phyloP scores from a whole-genome alignment of 2,113 vertebrate genomes.

The Sturnira hondurensis region DNA sequence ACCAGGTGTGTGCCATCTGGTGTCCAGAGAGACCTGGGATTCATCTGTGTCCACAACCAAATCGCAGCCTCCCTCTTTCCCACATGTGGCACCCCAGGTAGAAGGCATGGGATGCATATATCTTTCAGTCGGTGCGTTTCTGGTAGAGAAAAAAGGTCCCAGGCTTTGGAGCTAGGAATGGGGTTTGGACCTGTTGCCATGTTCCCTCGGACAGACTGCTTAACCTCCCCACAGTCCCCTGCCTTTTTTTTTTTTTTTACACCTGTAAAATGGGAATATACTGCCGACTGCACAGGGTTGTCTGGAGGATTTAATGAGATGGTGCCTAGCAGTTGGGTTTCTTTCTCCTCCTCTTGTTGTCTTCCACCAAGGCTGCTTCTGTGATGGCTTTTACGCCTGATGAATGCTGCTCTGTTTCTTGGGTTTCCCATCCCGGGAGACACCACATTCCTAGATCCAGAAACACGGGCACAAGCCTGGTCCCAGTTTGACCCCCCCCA shows the following conservation, averaged over 20 bases:
- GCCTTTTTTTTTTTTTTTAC: not conserved
- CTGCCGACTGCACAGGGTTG: fast-evolving
- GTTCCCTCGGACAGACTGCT: not conserved
- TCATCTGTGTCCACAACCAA: not conserved
- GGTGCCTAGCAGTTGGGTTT: not conserved
- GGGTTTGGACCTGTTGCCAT: not conserved
- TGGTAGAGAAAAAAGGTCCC: not conserved
- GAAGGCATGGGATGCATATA: not conserved
- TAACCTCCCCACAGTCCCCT: not conserved
- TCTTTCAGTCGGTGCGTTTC: not conserved
- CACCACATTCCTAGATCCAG: not conserved
- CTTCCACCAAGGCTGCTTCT: not conserved
- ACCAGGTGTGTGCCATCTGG: not conserved
- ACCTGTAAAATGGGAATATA: not conserved
- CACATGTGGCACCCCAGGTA: not conserved
- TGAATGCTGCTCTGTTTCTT: not conserved
- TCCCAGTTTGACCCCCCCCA: not conserved
- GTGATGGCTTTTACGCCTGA: not conserved
- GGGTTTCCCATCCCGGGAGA: not conserved
- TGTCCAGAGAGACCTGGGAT: not conserved
- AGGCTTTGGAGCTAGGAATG: not conserved
- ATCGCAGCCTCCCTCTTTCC: not conserved
- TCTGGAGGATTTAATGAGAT: not conserved
- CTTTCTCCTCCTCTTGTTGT: not conserved
- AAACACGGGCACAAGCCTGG: not conserved